Evolutionary conservation across 2,888 invertebrate species (phyloP), one percentile per base, ranked within the genome.

Genomic region (Coronaproctus castanopsis): DNA sequence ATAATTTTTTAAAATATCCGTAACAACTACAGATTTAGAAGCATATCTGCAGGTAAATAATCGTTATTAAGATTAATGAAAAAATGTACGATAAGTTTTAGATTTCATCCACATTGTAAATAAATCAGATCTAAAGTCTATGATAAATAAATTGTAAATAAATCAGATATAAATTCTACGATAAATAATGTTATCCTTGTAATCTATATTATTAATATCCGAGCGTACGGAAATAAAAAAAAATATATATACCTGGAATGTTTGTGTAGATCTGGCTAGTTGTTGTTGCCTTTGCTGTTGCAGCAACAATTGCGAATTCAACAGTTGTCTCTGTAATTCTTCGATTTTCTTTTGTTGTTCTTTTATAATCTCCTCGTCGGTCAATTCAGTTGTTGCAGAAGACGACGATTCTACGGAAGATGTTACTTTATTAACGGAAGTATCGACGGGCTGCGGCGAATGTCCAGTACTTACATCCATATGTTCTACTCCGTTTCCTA

Each of bases 331-430:
- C 69, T 87, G 85, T 65, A 83, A 79, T 62, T 87, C 83, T 68
- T 89, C 87, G 65, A 93, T 93, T 71, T 86, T 84, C 58, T 86
- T 80, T 67, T 85, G 83, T 70, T 92, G 91, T 67, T 88, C 87
- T 62, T 81, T 79, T 57, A 89, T 82, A 62, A 87, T 80, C 66
- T 87, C 87, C 67, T 87, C 85, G 62, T 77, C 78, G 14, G 63
- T 59, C 19, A 57, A 62, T 72, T 59, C 59, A 21, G 19, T 51
- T 2, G 24, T 48, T 10, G 21, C 14, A 21, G 36, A 48, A n/a
- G n/a, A 14, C 10, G n/a, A 36, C 5, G 22, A 2, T 19, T 59
- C 59, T 2, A 21, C 55, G 10, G 55, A 52, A 19, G 59, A 73
- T 72, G 55, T 57, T 51, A 59, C 73, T 73, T 58, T 71, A 70